Base-by-base conservation (phyloP, 1,140 invertebrate genomes). In the Saccostrea echinata region DNA sequence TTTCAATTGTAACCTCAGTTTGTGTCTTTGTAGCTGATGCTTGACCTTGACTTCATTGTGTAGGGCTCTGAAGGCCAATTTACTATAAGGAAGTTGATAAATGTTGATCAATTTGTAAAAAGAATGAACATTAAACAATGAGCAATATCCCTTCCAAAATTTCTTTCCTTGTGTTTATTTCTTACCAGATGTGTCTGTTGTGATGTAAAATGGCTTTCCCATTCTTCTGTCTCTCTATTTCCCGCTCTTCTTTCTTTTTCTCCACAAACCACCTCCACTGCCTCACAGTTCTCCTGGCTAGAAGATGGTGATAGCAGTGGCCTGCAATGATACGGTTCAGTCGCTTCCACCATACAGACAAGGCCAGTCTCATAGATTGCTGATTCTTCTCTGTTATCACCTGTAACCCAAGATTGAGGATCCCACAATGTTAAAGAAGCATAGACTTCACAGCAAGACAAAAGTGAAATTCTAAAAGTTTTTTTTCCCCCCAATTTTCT, bases 11-110 rank as follows among this genome's bases (percentile, higher is more conserved):
- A 89, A 43, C 30, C 84, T 81, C n/a, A 85, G 21, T 53, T 87
- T 89, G 43, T 86, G 84, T n/a, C 84, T 71, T 52, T 87, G 71
- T 33, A 89, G 35, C 30, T 87, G 86, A 64, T 87, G 86, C 27
- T 85, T 83, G 51, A 89, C 86, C 84, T 87, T 82, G 55, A 89
- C 86, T 35, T 89, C 88, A 76, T 86, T 86, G 57, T 85, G 52
- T 53, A 68, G 86, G 6, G 84, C 86, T 83, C 64, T 61, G 33
- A 89, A 81, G 43, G 64, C 86, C 55, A 83, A 53, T 2, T 57
- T 51, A 84, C 88, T 89, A 43, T 51, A 55, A 82, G 68, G 11
- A 52, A 30, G 12, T 30, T 30, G 0, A 33, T 4, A 80, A 2
- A 43, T 30, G 30, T 30, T 3, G 16, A 12, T 30, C 13, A 1